Conservation (phyloP, 1,140 invertebrate species). For the Solenopsis fugax region DNA sequence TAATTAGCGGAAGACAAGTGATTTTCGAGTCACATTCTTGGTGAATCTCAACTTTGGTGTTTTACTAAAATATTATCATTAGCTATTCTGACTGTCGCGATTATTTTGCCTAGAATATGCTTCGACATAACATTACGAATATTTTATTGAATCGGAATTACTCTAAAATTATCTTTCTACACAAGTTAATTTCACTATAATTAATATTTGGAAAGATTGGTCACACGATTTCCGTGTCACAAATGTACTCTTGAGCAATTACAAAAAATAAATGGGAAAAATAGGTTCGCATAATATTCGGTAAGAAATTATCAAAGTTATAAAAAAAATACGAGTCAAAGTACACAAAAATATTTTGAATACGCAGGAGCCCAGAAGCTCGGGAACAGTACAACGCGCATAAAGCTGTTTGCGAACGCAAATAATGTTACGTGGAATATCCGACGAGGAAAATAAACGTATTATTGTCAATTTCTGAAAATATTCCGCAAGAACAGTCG, state of each 20-base stretch:
- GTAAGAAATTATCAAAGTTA: neutral
- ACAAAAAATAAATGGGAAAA: neutral
- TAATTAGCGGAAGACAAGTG: conserved; percentile 55
- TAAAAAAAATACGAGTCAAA: conserved; percentile 6
- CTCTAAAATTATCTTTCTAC: neutral
- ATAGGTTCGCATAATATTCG: neutral
- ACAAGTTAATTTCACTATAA: conserved; percentile 14
- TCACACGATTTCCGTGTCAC: neutral
- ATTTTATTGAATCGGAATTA: neutral
- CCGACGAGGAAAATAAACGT: neutral
- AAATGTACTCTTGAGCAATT: neutral
- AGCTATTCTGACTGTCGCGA: conserved; percentile 34
- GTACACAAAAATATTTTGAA: neutral
- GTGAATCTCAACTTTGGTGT: conserved; percentile 21
- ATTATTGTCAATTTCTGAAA: conserved; percentile 50
- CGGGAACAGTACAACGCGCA: neutral
- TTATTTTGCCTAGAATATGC: neutral
- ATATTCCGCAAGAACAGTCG: conserved; percentile 23
- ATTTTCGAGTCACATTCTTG: conserved; percentile 46
- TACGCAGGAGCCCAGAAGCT: neutral
- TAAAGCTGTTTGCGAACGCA: conserved; percentile 9
- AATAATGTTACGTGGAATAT: conserved; percentile 12
- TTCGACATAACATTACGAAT: neutral
- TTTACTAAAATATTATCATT: conserved; percentile 43
- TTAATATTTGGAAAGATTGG: neutral